Base-by-base conservation (phyloP, 2,888 invertebrate species). In the Leucoptera coffeella region DNA sequence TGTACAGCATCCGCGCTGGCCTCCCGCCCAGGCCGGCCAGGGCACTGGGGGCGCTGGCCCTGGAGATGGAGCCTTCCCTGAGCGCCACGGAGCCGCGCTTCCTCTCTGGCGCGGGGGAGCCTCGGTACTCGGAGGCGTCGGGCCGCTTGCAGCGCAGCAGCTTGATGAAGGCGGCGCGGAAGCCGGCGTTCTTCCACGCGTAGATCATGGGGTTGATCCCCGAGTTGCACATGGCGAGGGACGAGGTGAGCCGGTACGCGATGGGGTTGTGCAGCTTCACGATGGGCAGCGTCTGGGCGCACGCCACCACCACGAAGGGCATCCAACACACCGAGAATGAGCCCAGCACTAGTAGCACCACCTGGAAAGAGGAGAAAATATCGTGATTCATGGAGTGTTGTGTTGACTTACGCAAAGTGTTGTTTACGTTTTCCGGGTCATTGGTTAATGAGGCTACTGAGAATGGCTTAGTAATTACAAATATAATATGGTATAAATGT, bases 241-340 rank as follows among this genome's bases (percentile, higher is more conserved):
- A 78, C 32, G 82, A 80, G 26, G 80, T 75, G 10, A 72, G 62
- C 38, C 78, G 78, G 53, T 83, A 83, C 22, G 77, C 54, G 30
- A 73, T 56, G 35, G 75, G 62, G 43, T 71, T 73, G 43, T 72
- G 61, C 28, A 69, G 53, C 34, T 69, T 53, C 38, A 64, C 53
- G 22, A 72, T 47, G 11, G 73, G 61, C 31, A 77, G 61, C 25
- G 78, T 73, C 43, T 78, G 77, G 5, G 74, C 72, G 38, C 78
- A 78, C 4, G 76, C 77, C 27, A 85, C 78, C 25, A 80, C 73
- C 40, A 85, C 79, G 50, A 83, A 87, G 10, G 87, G 87, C 43
- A 86, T 71, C 87, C 87, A 88, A 48, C 85, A 86, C 32, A 86
- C 61, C 1, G 87, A 80, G 47, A 87, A 88, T 34, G 84, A 84